Base-by-base conservation (phyloP, 2,888 invertebrate species). In the Oligia strigilis region DNA sequence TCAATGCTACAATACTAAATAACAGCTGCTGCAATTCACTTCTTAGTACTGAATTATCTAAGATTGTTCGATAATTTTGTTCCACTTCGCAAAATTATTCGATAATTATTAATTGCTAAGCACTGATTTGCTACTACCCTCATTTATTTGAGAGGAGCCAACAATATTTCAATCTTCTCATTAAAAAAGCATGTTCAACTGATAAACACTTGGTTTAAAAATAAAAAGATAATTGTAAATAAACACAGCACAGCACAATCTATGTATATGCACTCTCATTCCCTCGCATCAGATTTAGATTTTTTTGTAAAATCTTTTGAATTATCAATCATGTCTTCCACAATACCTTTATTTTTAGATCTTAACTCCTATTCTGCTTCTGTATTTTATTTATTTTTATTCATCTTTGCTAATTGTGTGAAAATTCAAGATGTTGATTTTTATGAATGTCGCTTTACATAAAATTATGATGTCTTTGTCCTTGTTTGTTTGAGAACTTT, bases 81-180 rank as follows among this genome's bases (percentile, higher is more conserved):
- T 46, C 1, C 2, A 66, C 72, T 60, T 66, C 1, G 23, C 0
- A 36, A 46, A 43, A 72, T 36, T n/a, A 14, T 5, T 14, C 1
- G 5, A 4, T 55, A 14, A 29, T 23, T 40, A 40, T 6, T 23
- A 14, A 52, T 46, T n/a, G 1, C 1, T 43, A 17, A 0, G 14
- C 46, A n/a, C n/a, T 49, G 17, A 64, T 77, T 83, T 64, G 49
- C 19, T 43, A 65, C 81, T 81, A 81, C 81, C 81, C 81, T 70
- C 81, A 77, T 70, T 75, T 76, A 64, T 29, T 29, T 64, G 2
- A 11, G 23, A 29, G 4, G 3, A n/a, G 11, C 19, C 14, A 43
- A 14, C 29, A 55, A 29, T 62, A 1, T 46, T 5, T 14, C 23
- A 58, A 58, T 14, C 1, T 69, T 36, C 8, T 64, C 3, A 67